Evolutionary conservation across 2,888 invertebrate species (phyloP).

Genomic region (Phyllotreta cruciferae): DNA sequence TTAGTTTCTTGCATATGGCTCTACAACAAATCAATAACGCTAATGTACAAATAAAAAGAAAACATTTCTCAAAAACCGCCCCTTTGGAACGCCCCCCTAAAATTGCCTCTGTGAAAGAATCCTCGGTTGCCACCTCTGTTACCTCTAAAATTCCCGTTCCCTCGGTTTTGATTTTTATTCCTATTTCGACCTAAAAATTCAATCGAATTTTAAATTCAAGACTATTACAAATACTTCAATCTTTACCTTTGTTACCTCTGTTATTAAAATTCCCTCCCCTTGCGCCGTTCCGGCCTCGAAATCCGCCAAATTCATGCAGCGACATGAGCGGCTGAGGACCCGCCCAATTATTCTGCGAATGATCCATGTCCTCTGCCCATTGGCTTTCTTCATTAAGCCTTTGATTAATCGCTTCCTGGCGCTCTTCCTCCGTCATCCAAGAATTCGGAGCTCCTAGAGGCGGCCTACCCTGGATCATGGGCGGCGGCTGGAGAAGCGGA

Average conservation of each 20-base stretch:
- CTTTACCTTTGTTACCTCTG: constrained; percentile 23
- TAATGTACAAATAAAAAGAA: constrained; percentile 4
- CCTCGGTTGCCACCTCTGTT: constrained; percentile 34
- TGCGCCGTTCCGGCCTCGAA: constrained; percentile 31
- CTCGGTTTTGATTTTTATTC: constrained; percentile 25
- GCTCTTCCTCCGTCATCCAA: constrained; percentile 28
- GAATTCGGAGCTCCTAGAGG: constrained; percentile 28
- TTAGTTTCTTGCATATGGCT: constrained; percentile 7
- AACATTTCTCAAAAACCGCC: constrained; percentile 38
- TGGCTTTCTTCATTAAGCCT: constrained; percentile 12
- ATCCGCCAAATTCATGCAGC: constrained; percentile 29
- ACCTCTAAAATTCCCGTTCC: constrained; percentile 31
- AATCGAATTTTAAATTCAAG: background rate
- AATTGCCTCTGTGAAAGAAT: constrained; percentile 33
- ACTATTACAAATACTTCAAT: background rate
- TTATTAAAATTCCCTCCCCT: constrained; percentile 29
- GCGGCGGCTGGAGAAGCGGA: constrained; percentile 28
- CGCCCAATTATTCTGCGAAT: constrained; percentile 29
- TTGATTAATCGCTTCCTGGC: constrained; percentile 9
- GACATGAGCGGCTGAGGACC: constrained; percentile 24
- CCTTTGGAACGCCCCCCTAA: constrained; percentile 37
- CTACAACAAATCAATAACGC: constrained; percentile 8
- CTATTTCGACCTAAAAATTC: constrained; percentile 27
- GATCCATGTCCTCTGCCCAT: constrained; percentile 20
- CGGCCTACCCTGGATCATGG: constrained; percentile 25